A percentile compares a stretch with the other conserved stretches of the same genome.
Evolutionary conservation across 2,113 vertebrate species (phyloP).

Genomic region (Phrynocephalus versicolor): DNA sequence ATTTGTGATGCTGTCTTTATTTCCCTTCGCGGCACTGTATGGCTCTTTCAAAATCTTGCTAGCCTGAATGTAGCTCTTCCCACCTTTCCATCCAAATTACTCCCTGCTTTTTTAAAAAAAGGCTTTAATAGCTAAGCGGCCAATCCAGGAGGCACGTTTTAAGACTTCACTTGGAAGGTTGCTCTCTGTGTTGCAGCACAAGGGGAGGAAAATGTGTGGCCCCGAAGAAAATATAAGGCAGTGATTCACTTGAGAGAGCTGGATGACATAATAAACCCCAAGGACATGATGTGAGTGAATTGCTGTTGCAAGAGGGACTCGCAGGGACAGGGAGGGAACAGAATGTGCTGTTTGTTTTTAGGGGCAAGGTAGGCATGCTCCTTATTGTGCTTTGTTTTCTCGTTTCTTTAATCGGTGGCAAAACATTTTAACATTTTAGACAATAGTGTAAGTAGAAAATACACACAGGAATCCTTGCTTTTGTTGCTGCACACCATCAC

Average conservation of each 20-base stretch:
- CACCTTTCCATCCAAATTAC: not conserved
- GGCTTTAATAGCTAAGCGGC: not conserved
- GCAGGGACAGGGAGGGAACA: not conserved
- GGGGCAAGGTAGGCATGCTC: not conserved
- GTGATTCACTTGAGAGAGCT: constrained; percentile 6
- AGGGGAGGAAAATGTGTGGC: not conserved
- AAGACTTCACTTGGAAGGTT: not conserved
- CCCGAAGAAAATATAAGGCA: constrained; percentile 1
- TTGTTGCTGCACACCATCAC: not conserved
- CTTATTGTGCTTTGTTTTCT: not conserved
- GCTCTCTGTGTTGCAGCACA: not conserved
- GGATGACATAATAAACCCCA: constrained; percentile 15
- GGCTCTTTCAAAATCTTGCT: not conserved
- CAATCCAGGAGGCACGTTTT: not conserved
- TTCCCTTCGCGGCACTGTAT: not conserved
- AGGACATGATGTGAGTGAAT: not conserved
- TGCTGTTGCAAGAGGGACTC: not conserved
- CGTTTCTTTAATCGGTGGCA: not conserved
- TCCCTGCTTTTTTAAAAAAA: not conserved
- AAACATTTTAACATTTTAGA: not conserved
- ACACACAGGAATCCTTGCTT: not conserved
- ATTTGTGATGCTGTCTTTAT: no score
- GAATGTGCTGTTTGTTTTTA: constrained; percentile 20
- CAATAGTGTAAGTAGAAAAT: no score
- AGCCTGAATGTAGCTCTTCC: not conserved